Evolutionary conservation across 2,888 invertebrate genomes (phyloP).

Genomic region (Shargacucullia verbasci): DNA sequence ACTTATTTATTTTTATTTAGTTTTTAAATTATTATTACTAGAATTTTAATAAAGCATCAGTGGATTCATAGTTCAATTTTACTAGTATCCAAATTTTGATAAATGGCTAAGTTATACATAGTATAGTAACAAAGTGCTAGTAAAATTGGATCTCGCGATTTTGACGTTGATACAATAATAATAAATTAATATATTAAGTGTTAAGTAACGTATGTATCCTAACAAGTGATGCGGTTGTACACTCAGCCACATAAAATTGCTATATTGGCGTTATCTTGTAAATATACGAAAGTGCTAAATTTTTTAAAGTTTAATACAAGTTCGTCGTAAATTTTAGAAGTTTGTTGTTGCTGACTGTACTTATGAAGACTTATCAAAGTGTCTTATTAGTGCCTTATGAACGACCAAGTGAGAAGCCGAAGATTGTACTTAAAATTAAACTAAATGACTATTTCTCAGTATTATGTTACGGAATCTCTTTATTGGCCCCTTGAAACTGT

Average conservation of each 20-base stretch:
- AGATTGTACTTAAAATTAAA: slow-evolving; percentile 60
- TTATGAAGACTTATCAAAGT: slow-evolving; percentile 57
- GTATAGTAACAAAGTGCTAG: slow-evolving; percentile 63
- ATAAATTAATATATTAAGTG: slow-evolving; percentile 82
- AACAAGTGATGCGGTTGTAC: slow-evolving; percentile 73
- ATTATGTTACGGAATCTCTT: slow-evolving; percentile 57
- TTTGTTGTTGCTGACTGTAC: slow-evolving; percentile 55
- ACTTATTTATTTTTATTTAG: slow-evolving; percentile 48
- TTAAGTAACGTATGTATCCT: slow-evolving; percentile 81
- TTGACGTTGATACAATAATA: slow-evolving; percentile 76
- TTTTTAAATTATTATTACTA: slow-evolving; percentile 36
- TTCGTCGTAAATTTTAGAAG: slow-evolving; percentile 32
- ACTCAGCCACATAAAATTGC: slow-evolving; percentile 61
- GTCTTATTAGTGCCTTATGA: slow-evolving; percentile 70
- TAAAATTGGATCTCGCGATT: slow-evolving; percentile 74
- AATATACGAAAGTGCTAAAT: slow-evolving; percentile 43
- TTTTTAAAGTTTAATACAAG: slow-evolving; percentile 34
- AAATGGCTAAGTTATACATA: slow-evolving; percentile 55
- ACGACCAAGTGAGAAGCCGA: slow-evolving; percentile 56
- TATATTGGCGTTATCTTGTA: slow-evolving; percentile 54
- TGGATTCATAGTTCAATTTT: slow-evolving; percentile 70
- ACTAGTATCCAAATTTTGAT: slow-evolving; percentile 69
- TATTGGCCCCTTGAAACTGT: slow-evolving; percentile 41
- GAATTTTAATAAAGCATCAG: slow-evolving; percentile 64
- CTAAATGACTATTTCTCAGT: slow-evolving; percentile 55